Conservation (phyloP, 2,113 vertebrate genomes). For the Phyllostomus discolor region DNA sequence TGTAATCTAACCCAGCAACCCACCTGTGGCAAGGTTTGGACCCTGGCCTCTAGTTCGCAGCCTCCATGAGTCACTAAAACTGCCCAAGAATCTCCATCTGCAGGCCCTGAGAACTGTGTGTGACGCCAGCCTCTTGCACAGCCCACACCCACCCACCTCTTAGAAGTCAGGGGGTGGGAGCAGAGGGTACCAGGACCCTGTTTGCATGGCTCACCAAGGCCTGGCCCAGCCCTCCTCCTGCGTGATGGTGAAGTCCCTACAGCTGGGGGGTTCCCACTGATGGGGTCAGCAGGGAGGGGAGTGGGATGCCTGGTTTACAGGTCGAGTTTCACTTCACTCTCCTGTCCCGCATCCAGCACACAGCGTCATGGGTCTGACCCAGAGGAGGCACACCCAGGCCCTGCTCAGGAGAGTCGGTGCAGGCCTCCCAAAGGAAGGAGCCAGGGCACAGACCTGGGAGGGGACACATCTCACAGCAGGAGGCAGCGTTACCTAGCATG, state of each 20-base stretch:
- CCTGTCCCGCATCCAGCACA: not conserved
- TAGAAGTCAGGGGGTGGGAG: not conserved
- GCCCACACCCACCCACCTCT: too few relatives aligned
- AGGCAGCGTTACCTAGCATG: not conserved
- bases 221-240: not conserved
- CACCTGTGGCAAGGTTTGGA: not conserved
- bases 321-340: not conserved
- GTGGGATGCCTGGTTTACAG: not conserved
- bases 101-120: not conserved
- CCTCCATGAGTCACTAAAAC: not conserved
- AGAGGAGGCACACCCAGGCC: not conserved
- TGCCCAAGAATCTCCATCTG: not conserved
- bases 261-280: not conserved
- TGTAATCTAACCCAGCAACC: not conserved
- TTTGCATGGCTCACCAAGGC: fast-evolving
- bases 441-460: not conserved
- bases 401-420: not conserved
- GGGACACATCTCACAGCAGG: not conserved
- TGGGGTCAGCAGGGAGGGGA: not conserved
- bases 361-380: not conserved
- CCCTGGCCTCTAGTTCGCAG: not conserved
- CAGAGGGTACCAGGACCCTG: not conserved
- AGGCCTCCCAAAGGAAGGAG: not conserved
- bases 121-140: not conserved
- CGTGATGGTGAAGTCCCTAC: not conserved